phyloP scores from a whole-genome alignment of 2,797 vertebrate species.

The Amblyopsis hoosieri region DNA sequence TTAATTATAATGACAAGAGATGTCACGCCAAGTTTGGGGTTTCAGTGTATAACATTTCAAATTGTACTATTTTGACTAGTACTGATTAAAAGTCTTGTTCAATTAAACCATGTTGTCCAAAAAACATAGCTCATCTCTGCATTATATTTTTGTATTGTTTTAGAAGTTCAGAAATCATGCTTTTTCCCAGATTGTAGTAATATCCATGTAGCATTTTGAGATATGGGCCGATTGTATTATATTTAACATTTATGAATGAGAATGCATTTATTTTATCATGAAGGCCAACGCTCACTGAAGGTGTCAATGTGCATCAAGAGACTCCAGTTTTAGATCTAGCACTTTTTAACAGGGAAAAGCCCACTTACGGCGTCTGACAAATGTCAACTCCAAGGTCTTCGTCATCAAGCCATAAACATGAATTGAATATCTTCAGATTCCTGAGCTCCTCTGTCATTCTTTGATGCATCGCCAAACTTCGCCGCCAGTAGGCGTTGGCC shows the following conservation, averaged over 20 bases:
- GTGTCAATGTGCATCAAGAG: too few species aligned
- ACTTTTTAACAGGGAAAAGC: too few species aligned
- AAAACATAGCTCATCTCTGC: not conserved
- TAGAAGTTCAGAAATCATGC: not conserved
- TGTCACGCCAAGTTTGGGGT: not conserved
- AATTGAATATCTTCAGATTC: too few species aligned
- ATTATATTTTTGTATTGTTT: not conserved
- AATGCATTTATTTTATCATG: not conserved
- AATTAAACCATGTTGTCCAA: not conserved
- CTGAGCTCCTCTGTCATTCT: too few species aligned
- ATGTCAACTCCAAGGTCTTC: too few species aligned
- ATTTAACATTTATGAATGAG: not conserved
- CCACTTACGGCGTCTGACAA: too few species aligned
- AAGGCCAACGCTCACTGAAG: not conserved
- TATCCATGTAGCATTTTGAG: not conserved
- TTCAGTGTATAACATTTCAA: not conserved
- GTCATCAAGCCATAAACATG: too few species aligned
- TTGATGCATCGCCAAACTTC: too few species aligned
- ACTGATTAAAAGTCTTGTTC: not conserved
- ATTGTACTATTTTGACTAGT: not conserved
- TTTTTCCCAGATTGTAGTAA: not conserved
- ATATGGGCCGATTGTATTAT: not conserved
- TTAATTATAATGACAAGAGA: not conserved
- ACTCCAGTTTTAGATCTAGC: not conserved
- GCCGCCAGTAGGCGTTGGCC: too few species aligned